These are phyloP conservation scores for Tor tambroides DNA, from an alignment of 2,113 vertebrate genomes.

Conservation along the genomic window DNA sequence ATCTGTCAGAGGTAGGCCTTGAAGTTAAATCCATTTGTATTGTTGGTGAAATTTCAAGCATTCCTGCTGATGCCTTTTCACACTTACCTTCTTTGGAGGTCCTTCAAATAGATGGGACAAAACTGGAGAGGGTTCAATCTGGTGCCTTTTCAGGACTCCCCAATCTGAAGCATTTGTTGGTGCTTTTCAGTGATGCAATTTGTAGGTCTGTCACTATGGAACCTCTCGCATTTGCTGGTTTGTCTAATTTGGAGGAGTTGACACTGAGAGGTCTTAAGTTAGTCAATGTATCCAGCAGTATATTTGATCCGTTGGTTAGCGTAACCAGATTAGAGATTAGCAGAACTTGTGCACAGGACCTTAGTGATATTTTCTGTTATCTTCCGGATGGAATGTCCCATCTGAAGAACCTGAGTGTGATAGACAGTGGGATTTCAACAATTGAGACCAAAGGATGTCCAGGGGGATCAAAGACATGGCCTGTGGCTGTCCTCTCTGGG, in stretches of 20 bases:
- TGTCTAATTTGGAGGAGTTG: slow-evolving; percentile 48
- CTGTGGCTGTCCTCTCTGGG: slow-evolving; percentile 43
- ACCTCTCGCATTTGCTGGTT: slow-evolving; percentile 39
- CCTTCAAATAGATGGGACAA: slow-evolving; percentile 1
- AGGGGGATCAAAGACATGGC: slow-evolving; percentile 22
- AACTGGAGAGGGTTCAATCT: slow-evolving; percentile 7
- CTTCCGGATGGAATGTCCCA: slow-evolving; percentile 36
- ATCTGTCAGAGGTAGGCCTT: slow-evolving; percentile 35
- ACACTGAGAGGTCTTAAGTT: slow-evolving; percentile 27
- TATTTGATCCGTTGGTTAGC: slow-evolving; percentile 43
- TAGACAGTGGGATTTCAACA: neutral
- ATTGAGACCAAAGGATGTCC: slow-evolving; percentile 44
- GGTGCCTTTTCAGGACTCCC: slow-evolving; percentile 43
- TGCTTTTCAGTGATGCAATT: neutral
- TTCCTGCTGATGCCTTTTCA: slow-evolving; percentile 47
- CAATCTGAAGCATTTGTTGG: slow-evolving; percentile 26
- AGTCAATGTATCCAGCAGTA: slow-evolving; percentile 13
- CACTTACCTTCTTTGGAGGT: slow-evolving; percentile 35
- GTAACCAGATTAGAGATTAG: slow-evolving; percentile 32
- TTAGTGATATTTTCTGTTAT: slow-evolving; percentile 51
- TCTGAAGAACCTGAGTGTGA: slow-evolving; percentile 31
- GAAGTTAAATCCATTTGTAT: slow-evolving; percentile 37
- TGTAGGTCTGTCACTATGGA: slow-evolving; percentile 38
- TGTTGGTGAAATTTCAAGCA: neutral
- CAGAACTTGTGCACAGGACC: slow-evolving; percentile 16